These are phyloP conservation scores for Thecocarcelia acutangulata DNA, from an alignment of 2,888 invertebrate genomes.

Conservation along the genomic window DNA sequence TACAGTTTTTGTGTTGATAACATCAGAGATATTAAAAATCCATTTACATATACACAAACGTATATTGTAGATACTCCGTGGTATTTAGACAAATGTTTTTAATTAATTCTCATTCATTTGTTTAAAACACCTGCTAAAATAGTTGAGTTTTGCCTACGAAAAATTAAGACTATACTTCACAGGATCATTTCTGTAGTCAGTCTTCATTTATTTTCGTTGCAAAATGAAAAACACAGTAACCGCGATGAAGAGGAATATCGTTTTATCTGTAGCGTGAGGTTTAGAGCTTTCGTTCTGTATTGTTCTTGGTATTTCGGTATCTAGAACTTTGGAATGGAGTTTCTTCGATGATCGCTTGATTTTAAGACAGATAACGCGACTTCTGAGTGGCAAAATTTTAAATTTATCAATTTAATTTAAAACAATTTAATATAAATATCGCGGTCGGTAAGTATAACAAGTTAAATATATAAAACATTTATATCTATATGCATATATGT, in stretches of 20 bases:
- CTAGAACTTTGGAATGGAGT: constrained; percentile 52
- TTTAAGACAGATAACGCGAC: constrained; percentile 72
- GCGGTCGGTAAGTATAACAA: too few species aligned
- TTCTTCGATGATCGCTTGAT: constrained; percentile 74
- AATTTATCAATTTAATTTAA: too few species aligned
- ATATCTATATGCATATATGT: too few species aligned
- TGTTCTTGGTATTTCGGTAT: constrained; percentile 22
- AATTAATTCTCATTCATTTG: constrained; percentile 73
- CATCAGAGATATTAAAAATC: too few species aligned
- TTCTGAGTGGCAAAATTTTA: constrained; percentile 73
- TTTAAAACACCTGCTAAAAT: not conserved
- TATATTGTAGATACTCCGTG: not conserved
- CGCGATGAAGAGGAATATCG: constrained; percentile 84
- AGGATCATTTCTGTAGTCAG: too few species aligned
- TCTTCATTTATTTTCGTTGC: constrained; percentile 83
- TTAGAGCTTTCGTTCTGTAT: constrained; percentile 69
- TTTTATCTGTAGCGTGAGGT: constrained; percentile 83
- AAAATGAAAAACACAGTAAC: constrained; percentile 82
- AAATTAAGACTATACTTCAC: constrained; percentile 83
- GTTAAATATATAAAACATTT: too few species aligned
- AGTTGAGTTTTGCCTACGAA: not conserved
- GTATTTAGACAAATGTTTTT: too few species aligned
- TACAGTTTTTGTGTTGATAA: too few species aligned
- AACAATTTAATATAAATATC: too few species aligned
- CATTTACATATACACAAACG: too few species aligned